These are phyloP conservation scores for Pseudopodoces humilis DNA, from an alignment of 2,113 vertebrate genomes.

Conservation along the genomic window DNA sequence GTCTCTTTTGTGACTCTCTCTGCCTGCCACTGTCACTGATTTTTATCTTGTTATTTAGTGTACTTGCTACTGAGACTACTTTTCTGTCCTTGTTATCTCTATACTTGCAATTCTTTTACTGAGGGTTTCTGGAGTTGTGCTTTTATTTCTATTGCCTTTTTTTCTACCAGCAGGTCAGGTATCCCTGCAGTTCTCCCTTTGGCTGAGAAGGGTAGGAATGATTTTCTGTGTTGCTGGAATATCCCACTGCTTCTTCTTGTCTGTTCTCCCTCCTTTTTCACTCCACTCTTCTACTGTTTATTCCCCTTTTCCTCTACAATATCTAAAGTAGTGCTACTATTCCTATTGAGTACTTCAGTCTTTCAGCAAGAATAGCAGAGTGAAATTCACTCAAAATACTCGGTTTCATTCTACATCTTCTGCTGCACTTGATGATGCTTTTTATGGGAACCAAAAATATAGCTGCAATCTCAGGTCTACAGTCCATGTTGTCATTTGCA, in stretches of 20 bases:
- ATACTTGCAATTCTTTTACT: background rate
- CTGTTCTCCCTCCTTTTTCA: background rate
- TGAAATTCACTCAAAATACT: background rate
- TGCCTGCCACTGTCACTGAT: background rate
- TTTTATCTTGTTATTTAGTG: background rate
- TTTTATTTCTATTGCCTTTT: background rate
- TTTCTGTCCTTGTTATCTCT: background rate
- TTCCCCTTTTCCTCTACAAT: background rate
- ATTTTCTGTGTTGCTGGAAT: background rate
- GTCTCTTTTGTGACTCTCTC: background rate
- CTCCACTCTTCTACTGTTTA: background rate
- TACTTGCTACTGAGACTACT: background rate
- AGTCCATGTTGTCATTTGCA: background rate
- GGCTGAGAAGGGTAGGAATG: background rate
- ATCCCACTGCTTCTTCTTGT: background rate
- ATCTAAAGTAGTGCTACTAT: background rate
- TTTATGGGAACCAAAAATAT: background rate
- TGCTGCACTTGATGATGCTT: background rate
- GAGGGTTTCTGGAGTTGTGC: background rate
- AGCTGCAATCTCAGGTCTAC: background rate
- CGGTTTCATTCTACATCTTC: background rate
- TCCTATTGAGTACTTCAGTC: background rate
- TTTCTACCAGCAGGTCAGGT: background rate
- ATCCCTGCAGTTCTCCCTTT: conserved; percentile 10
- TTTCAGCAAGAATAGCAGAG: background rate